Evolutionary conservation across 1,140 invertebrate species (phyloP).

Genomic region (Cecropterus lyciades): DNA sequence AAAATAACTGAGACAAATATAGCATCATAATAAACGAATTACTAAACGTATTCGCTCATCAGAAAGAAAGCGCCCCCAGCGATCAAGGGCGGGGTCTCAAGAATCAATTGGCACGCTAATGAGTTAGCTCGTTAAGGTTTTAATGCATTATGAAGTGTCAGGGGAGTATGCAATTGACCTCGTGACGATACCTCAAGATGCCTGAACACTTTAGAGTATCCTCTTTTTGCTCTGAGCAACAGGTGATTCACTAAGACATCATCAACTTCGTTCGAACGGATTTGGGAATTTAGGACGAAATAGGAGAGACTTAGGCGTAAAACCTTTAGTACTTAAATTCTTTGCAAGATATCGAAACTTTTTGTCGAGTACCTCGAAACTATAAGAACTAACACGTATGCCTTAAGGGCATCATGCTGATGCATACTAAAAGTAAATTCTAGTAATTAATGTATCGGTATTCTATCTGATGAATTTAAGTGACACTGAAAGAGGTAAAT

Average conservation of each 20-base stretch:
- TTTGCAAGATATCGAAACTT: too few species aligned
- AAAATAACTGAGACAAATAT: neutral
- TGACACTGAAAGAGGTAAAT: too few species aligned
- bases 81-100: constrained; percentile 12
- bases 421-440: too few species aligned
- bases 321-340: too few species aligned
- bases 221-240: neutral
- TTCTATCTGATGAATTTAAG: too few species aligned
- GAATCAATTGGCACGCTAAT: constrained; percentile 29
- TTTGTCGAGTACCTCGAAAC: too few species aligned
- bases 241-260: neutral
- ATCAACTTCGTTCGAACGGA: too few species aligned
- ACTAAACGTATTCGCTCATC: constrained; percentile 21
- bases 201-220: constrained; percentile 10
- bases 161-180: constrained; percentile 30
- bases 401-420: too few species aligned
- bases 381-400: too few species aligned
- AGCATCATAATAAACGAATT: constrained; percentile 8
- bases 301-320: too few species aligned
- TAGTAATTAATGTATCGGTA: too few species aligned
- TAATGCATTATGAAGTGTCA: constrained; percentile 29
- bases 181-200: constrained; percentile 1
- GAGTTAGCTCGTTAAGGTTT: constrained; percentile 29
- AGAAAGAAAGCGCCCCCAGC: constrained; percentile 8
- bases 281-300: too few species aligned